Percentiles rank a stretch among this genome's conserved stretches.
phyloP scores from a whole-genome alignment of 2,888 invertebrate genomes.

The Uloborus plumipes region DNA sequence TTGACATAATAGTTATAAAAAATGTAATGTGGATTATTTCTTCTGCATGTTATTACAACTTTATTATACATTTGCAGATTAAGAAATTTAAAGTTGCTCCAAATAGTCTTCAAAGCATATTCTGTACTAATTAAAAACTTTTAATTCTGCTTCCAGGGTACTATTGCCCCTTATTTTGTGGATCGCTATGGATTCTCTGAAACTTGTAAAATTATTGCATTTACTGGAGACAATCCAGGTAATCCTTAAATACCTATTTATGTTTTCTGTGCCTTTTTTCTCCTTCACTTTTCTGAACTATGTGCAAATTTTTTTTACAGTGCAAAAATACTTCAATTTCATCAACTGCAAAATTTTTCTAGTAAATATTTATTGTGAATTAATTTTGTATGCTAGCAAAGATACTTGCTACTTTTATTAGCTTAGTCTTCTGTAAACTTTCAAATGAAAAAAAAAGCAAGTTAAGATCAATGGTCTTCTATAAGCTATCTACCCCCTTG shows the following conservation, averaged over 20 bases:
- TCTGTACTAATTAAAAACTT: slow-evolving; percentile 1
- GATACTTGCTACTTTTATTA: too few species aligned
- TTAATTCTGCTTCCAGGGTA: slow-evolving; percentile 77
- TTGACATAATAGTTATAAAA: background rate
- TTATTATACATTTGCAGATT: background rate
- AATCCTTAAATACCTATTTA: slow-evolving; percentile 72
- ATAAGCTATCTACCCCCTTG: too few species aligned
- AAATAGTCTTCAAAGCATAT: background rate
- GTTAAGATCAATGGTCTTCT: too few species aligned
- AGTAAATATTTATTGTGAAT: too few species aligned
- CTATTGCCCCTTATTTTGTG: slow-evolving; percentile 84
- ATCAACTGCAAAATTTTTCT: too few species aligned
- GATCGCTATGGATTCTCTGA: slow-evolving; percentile 87
- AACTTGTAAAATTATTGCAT: slow-evolving; percentile 85
- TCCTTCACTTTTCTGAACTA: background rate
- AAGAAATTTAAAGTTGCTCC: too few species aligned
- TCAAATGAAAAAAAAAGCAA: too few species aligned
- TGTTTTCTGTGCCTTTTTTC: background rate
- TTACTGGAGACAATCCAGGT: slow-evolving; percentile 96
- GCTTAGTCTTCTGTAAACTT: too few species aligned
- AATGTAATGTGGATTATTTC: background rate
- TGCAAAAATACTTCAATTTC: background rate
- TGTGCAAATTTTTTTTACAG: background rate
- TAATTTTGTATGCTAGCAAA: too few species aligned
- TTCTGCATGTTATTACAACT: background rate